These are phyloP conservation scores for Catalaphyllia jardinei DNA, from an alignment of 64 coral and sea anemone species.

Conservation along the genomic window DNA sequence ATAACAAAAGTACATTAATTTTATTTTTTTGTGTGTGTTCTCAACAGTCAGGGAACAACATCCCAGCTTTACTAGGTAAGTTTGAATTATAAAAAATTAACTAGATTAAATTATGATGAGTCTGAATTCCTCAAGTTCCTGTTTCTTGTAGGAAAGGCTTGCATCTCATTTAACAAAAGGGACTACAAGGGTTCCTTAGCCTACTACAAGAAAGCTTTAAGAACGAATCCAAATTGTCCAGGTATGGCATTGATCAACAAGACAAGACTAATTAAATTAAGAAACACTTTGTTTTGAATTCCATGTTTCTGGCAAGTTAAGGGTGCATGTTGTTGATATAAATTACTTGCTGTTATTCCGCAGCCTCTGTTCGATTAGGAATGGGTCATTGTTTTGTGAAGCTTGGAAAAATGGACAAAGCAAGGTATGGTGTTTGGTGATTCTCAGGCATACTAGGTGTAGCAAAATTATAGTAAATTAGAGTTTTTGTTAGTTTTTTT, in stretches of 20 bases:
- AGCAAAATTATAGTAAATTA: too few species aligned
- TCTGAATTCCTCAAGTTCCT: background rate
- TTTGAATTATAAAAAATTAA: background rate
- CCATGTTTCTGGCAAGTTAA: background rate
- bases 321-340: background rate
- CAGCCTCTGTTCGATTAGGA: constrained; percentile 75
- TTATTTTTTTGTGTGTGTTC: constrained; percentile 7
- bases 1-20: background rate
- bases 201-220: constrained; percentile 96
- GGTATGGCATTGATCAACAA: constrained; percentile 31
- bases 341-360: background rate
- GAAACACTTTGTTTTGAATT: too few species aligned
- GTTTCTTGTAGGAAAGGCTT: constrained; percentile 80
- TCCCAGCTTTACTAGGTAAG: constrained; percentile 93
- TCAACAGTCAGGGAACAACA: constrained; percentile 92
- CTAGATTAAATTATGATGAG: too few species aligned
- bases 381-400: constrained; percentile 83
- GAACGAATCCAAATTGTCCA: constrained; percentile 96
- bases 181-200: constrained; percentile 92
- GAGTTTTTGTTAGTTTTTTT: too few species aligned
- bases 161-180: constrained; percentile 98
- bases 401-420: constrained; percentile 80
- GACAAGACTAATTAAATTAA: background rate
- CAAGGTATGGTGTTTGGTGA: constrained; percentile 16
- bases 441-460: background rate